Conservation (phyloP, 2,888 invertebrate genomes). For the Amphipyra tragopoginis region DNA sequence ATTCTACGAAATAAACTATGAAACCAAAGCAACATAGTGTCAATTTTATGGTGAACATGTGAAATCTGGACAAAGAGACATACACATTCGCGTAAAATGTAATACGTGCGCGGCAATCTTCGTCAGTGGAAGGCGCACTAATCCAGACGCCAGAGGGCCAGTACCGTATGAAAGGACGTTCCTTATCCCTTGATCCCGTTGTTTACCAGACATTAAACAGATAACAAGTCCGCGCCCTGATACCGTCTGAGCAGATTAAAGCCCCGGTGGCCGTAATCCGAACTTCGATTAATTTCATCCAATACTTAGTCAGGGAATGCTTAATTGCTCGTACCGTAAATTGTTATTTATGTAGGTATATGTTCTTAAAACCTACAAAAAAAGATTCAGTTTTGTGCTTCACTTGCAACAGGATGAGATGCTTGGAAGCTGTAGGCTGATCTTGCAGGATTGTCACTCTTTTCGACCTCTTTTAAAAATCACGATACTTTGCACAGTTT, state of each 20-base stretch:
- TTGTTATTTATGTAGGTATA: slow-evolving; percentile 69
- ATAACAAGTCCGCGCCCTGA: slow-evolving; percentile 89
- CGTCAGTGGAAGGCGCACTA: slow-evolving; percentile 78
- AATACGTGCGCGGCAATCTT: slow-evolving; percentile 82
- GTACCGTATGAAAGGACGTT: slow-evolving; percentile 86
- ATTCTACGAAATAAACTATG: slow-evolving; percentile 11
- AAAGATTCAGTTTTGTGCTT: slow-evolving; percentile 40
- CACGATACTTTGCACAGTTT: neutral
- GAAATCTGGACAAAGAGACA: slow-evolving; percentile 25
- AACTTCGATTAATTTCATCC: slow-evolving; percentile 90
- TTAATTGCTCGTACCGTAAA: slow-evolving; percentile 76
- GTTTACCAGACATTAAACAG: slow-evolving; percentile 91
- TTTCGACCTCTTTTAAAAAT: neutral
- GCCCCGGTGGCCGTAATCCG: slow-evolving; percentile 86
- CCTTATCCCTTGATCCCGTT: slow-evolving; percentile 90
- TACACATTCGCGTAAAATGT: slow-evolving; percentile 65
- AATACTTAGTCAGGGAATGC: slow-evolving; percentile 84
- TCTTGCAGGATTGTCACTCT: slow-evolving; percentile 32
- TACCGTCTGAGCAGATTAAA: slow-evolving; percentile 87
- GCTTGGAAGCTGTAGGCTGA: slow-evolving; percentile 24
- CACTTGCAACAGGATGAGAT: slow-evolving; percentile 19
- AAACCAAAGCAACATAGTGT: slow-evolving; percentile 18
- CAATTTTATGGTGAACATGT: slow-evolving; percentile 25
- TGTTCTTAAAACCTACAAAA: slow-evolving; percentile 47
- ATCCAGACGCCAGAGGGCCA: slow-evolving; percentile 87